Conservation (phyloP, 2,113 vertebrate species). For the Heterochromis multidens region DNA sequence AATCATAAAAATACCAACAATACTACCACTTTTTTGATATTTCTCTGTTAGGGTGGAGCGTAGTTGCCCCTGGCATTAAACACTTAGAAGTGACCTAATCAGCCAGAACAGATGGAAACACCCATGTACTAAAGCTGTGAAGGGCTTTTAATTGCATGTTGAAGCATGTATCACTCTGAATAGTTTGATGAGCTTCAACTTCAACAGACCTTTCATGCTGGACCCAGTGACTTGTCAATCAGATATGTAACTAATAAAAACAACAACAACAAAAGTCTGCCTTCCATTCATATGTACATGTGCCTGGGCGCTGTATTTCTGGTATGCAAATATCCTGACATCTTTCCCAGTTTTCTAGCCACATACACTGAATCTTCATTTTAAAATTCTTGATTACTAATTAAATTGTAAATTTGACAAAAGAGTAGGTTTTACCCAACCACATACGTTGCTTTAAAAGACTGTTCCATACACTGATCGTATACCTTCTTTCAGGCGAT, state of each 20-base stretch:
- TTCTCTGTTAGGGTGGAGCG: background rate
- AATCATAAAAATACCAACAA: no score
- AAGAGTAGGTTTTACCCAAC: background rate
- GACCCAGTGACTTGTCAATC: background rate
- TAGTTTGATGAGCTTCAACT: background rate
- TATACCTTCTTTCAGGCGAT: constrained; percentile 29
- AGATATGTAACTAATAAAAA: background rate
- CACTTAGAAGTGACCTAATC: background rate
- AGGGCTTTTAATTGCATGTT: background rate
- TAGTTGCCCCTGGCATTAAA: background rate
- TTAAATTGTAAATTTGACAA: background rate
- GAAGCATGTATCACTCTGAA: background rate
- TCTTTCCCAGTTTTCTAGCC: background rate
- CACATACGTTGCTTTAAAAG: background rate
- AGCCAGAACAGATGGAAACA: background rate
- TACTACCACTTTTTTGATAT: background rate
- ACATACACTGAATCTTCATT: background rate
- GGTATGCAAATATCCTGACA: background rate
- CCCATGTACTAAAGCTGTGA: background rate
- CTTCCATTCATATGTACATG: background rate
- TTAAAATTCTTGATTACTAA: background rate
- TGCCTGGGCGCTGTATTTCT: background rate
- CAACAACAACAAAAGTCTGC: background rate
- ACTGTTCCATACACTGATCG: background rate
- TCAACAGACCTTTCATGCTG: background rate